Evolutionary conservation across 92 coral and sea anemone species (phyloP).

Genomic region (Epizoanthus scotinus): DNA sequence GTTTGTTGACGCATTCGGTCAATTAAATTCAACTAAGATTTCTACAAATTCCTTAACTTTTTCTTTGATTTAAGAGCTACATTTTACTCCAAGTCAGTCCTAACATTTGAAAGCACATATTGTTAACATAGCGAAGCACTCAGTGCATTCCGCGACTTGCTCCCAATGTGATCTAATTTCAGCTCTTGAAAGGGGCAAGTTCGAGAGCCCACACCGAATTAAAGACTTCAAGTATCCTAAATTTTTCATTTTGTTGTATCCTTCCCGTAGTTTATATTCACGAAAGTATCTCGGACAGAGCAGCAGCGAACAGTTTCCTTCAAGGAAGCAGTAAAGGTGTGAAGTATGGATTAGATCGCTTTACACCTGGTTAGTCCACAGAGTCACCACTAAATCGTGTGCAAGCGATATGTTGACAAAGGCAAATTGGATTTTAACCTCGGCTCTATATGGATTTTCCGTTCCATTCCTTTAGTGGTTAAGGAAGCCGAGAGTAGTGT

Average conservation of each 20-base stretch:
- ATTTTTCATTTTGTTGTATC: too few relatives aligned
- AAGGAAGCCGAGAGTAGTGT: slow-evolving; percentile 23
- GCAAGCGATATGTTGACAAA: slow-evolving; percentile 44
- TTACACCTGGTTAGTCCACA: slow-evolving; percentile 22
- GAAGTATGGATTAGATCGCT: background rate
- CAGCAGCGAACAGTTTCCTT: background rate
- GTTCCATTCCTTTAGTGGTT: slow-evolving; percentile 15
- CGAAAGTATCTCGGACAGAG: background rate
- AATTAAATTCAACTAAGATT: too few relatives aligned
- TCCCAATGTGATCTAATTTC: too few relatives aligned
- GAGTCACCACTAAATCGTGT: slow-evolving; percentile 26
- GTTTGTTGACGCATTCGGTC: background rate
- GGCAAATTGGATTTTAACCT: slow-evolving; percentile 29
- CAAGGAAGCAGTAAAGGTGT: slow-evolving; percentile 4
- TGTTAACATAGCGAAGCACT: too few relatives aligned
- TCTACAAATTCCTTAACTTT: background rate
- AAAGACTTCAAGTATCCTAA: too few relatives aligned
- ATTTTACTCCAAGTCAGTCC: background rate
- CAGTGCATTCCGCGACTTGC: too few relatives aligned
- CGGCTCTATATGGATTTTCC: background rate
- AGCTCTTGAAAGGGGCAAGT: too few relatives aligned
- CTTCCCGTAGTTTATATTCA: background rate
- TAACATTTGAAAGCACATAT: background rate
- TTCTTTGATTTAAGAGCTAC: background rate
- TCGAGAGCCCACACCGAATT: too few relatives aligned